phyloP scores from a whole-genome alignment of 2,888 invertebrate genomes.

The Drosophila affinis region DNA sequence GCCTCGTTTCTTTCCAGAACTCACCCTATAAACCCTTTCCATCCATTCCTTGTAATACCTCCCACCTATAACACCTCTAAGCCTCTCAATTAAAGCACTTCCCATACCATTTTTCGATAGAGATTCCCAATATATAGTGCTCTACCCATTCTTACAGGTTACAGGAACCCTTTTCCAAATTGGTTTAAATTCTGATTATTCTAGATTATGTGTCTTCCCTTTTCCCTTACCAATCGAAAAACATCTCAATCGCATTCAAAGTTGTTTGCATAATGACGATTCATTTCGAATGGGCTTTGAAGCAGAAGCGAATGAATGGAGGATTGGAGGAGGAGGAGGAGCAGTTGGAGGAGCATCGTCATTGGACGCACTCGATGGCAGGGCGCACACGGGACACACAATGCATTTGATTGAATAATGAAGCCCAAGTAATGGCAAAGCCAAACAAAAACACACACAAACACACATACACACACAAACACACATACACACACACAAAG shows the following conservation, averaged over 20 bases:
- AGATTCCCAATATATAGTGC: no score
- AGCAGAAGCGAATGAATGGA: conserved; percentile 26
- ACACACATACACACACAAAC: conserved; percentile 34
- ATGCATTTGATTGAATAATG: conserved; percentile 75
- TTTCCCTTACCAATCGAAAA: background rate
- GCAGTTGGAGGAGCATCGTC: conserved; percentile 9
- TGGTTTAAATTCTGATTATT: conserved; percentile 20
- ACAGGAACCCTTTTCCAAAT: background rate
- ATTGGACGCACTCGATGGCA: conserved; percentile 5
- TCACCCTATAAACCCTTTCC: no score
- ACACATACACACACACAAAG: conserved; percentile 22
- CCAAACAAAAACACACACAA: conserved; percentile 50
- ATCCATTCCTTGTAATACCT: no score
- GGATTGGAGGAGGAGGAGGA: background rate
- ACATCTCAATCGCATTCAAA: conserved; percentile 2
- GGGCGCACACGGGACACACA: conserved; percentile 37
- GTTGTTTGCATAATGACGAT: conserved; percentile 41
- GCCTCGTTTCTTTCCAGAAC: no score
- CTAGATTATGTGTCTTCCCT: conserved; percentile 10
- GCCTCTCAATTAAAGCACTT: no score
- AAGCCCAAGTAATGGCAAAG: conserved; percentile 63
- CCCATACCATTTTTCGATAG: no score
- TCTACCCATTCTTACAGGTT: no score
- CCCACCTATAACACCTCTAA: no score
- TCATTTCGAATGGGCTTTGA: background rate